A percentile compares a stretch with the other conserved stretches of the same genome.
These are phyloP conservation scores for Endotricha flammealis DNA, from an alignment of 2,888 invertebrate genomes.

Conservation along the genomic window DNA sequence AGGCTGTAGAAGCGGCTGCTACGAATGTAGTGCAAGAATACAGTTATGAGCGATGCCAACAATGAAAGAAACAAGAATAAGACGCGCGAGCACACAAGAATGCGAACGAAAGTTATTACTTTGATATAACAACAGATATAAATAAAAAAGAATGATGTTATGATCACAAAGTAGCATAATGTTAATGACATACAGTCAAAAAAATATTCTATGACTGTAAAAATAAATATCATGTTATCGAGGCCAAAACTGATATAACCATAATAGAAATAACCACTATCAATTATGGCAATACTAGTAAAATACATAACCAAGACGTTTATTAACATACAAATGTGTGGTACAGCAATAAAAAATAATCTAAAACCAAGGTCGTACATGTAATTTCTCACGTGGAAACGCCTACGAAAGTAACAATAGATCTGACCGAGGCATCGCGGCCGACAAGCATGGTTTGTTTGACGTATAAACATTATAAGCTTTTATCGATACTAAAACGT, in stretches of 20 bases:
- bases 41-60: conserved; percentile 35
- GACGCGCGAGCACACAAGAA: no score
- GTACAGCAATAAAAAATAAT: conserved; percentile 27
- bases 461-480: conserved; percentile 28
- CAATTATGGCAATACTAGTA: conserved; percentile 8
- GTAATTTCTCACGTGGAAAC: conserved; percentile 34
- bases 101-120: no score
- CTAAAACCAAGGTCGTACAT: conserved; percentile 36
- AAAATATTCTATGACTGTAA: no score
- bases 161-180: no score
- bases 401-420: conserved; percentile 30
- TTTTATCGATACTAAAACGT: conserved; percentile 33
- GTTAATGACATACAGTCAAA: no score
- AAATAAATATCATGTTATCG: neutral
- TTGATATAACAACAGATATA: no score
- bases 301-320: conserved; percentile 24
- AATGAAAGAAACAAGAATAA: conserved; percentile 16
- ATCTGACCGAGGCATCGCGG: conserved; percentile 33
- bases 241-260: neutral
- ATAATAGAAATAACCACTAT: conserved; percentile 1
- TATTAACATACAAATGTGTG: conserved; percentile 24
- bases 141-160: no score
- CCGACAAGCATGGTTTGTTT: conserved; percentile 25
- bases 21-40: conserved; percentile 47
- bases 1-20: conserved; percentile 41